Conservation (phyloP, 2,113 vertebrate genomes). For the Sylvia atricapilla region DNA sequence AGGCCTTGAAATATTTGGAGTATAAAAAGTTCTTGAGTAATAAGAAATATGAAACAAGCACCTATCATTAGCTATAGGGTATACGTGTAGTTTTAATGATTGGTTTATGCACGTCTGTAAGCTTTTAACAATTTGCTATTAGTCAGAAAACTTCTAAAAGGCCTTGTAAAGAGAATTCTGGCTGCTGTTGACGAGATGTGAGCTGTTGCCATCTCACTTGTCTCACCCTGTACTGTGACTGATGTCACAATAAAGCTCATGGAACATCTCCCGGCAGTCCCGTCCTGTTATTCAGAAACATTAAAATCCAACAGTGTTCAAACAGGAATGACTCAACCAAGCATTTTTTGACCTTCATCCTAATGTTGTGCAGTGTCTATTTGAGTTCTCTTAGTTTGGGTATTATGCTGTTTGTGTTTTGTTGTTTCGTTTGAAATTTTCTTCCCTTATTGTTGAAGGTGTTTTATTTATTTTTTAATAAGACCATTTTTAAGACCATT, state of each 20-base stretch:
- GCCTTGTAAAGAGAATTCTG: not conserved
- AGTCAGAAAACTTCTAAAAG: not conserved
- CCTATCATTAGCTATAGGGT: not conserved
- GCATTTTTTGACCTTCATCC: not conserved
- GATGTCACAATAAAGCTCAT: not conserved
- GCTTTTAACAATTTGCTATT: not conserved
- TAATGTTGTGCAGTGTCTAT: not conserved
- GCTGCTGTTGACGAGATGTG: not conserved
- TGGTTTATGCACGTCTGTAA: not conserved
- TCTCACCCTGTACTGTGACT: not conserved
- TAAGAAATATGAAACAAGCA: not conserved
- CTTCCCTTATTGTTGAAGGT: not conserved
- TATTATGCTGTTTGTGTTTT: not conserved
- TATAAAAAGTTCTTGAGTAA: not conserved
- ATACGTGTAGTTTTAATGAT: not conserved
- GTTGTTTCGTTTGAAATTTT: not conserved
- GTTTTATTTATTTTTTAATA: not conserved
- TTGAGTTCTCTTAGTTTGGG: not conserved
- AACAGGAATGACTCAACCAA: not conserved
- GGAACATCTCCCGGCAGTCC: not conserved
- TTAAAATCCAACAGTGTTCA: not conserved
- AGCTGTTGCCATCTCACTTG: not conserved
- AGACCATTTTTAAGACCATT: not conserved
- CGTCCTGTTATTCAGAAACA: not conserved
- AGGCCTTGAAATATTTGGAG: not conserved